Percentiles rank a stretch among this genome's conserved stretches.
phyloP scores from a whole-genome alignment of 2,113 vertebrate genomes.

The Petromus typicus region DNA sequence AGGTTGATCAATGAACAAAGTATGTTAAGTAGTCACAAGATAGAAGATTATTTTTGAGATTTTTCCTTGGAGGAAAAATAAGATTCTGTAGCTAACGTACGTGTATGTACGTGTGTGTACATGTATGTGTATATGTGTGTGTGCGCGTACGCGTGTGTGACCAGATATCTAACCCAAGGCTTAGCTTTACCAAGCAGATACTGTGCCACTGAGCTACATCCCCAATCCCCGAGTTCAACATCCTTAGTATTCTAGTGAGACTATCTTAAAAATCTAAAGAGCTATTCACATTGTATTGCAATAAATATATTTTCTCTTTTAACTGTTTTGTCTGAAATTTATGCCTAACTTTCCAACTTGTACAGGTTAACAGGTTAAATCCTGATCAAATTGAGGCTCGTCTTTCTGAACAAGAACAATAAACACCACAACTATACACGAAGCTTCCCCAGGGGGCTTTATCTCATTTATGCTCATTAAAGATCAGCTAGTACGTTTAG shows the following conservation, averaged over 20 bases:
- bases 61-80: slow-evolving; percentile 47
- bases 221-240: background rate
- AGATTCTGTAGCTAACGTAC: background rate
- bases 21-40: slow-evolving; percentile 5
- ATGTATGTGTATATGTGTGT: no score
- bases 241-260: slow-evolving; percentile 16
- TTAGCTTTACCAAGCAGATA: no score
- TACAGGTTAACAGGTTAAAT: background rate
- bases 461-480: slow-evolving; percentile 5
- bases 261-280: background rate
- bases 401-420: background rate
- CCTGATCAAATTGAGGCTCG: background rate
- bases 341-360: background rate
- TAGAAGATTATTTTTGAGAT: no score
- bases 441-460: background rate
- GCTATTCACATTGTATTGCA: background rate
- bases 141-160: no score
- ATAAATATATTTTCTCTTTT: slow-evolving; percentile 6
- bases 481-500: background rate
- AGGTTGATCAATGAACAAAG: background rate
- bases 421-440: background rate
- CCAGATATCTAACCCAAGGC: no score
- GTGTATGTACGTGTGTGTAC: no score
- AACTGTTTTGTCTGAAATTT: slow-evolving; percentile 40
- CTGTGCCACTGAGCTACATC: no score